Evolutionary conservation across 2,888 invertebrate species (phyloP), one percentile per base, ranked within the genome.

Genomic region (Folsomia candida): DNA sequence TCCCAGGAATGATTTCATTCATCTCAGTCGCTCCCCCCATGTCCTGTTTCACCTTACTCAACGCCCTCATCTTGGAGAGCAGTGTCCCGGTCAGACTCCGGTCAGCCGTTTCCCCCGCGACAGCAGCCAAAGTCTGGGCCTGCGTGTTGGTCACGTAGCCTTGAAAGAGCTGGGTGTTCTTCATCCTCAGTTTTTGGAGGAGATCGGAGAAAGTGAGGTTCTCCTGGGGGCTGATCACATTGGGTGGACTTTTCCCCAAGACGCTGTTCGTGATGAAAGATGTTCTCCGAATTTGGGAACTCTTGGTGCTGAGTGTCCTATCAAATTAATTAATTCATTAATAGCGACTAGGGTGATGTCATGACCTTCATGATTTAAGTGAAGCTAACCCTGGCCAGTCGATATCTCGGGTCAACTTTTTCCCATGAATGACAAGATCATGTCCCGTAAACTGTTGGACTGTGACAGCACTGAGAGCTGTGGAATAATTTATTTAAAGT

Each of bases 401-500:
- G 22, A 79, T 76, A 37, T 80, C 80, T 27, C 75, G 65, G 11
- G 72, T 73, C 28, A 80, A 47, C 64, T 76, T 80, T 58, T 74
- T 78, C 22, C 80, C 80, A 18, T 72, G 69, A 26, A 80, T 59
- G 14, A 75, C 69, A 2, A 80, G 65, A 22, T 80, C 78, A 37
- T 75, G 73, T 1, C 76, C 73, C 51, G 66, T 76, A 64, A 76
- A 80, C n/a, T 76, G 78, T 51, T 71, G 73, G 20, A 75, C 68
- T 3, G 67, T 59, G 1, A 76, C 72, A 1, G 89, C 89, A 0
- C 92, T 91, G 76, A 91, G 86, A 65, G 87, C n/a, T n/a, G n/a
- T n/a, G n/a, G n/a, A n/a, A n/a, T n/a, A n/a, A n/a, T n/a, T n/a
- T n/a, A n/a, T n/a, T n/a, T n/a, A n/a, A n/a, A n/a, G n/a, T n/a